These are phyloP conservation scores for Peromyscus polionotus DNA, from an alignment of 2,113 vertebrate genomes.

Conservation along the genomic window DNA sequence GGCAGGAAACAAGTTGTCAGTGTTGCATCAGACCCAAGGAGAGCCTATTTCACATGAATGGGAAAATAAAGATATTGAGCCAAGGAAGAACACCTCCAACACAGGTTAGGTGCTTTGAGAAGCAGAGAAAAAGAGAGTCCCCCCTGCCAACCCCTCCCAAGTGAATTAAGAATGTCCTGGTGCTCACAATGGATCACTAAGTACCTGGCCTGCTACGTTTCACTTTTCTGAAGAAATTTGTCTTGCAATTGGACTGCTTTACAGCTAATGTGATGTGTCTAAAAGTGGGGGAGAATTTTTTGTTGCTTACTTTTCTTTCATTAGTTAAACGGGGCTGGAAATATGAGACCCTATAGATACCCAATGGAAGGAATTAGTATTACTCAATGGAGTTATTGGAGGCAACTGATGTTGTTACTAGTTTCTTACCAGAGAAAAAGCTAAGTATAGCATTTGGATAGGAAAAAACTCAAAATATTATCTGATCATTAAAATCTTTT, in stretches of 20 bases:
- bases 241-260: not conserved
- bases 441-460: not conserved
- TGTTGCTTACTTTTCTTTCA: not conserved
- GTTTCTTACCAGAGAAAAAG: not conserved
- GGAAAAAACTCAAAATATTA: not conserved
- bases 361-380: not conserved
- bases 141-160: not conserved
- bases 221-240: not conserved
- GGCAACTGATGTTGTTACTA: not conserved
- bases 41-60: not conserved
- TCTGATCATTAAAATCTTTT: not conserved
- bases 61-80: not conserved
- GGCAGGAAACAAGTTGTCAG: slow-evolving; percentile 1
- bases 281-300: too few species aligned
- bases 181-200: not conserved
- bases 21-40: not conserved
- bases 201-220: not conserved
- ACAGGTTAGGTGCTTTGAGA: not conserved
- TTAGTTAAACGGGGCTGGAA: not conserved
- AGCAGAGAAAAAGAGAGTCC: not conserved
- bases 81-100: not conserved
- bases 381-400: not conserved
- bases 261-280: not conserved
- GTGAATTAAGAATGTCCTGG: not conserved
- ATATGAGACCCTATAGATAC: not conserved